Conservation (phyloP, 2,888 invertebrate species). For the Agriotes lineatus region DNA sequence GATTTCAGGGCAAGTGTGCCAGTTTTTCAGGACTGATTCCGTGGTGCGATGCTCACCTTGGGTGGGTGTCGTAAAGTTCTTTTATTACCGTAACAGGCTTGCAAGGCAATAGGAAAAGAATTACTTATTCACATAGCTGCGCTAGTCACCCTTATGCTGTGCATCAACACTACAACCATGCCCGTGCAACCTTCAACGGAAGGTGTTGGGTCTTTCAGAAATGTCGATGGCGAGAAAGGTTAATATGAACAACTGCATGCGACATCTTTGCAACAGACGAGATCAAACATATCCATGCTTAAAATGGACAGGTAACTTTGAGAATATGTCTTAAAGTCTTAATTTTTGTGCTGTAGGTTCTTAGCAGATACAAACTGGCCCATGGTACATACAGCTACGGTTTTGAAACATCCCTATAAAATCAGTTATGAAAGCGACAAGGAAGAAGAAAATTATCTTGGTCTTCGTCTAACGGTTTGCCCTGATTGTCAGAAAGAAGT, state of each 20-base stretch:
- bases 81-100: no score
- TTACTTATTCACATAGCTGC: conserved; percentile 26
- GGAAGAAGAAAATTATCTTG: conserved; percentile 65
- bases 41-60: no score
- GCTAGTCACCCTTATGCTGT: conserved; percentile 27
- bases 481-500: conserved; percentile 72
- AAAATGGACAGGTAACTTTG: conserved; percentile 69
- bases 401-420: conserved; percentile 72
- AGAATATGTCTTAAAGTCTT: no score
- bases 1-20: no score
- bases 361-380: conserved; percentile 75
- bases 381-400: conserved; percentile 69
- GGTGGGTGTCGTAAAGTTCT: no score
- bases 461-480: conserved; percentile 68
- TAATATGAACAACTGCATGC: conserved; percentile 71
- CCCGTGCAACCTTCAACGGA: conserved; percentile 9
- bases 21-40: no score
- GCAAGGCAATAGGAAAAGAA: conserved; percentile 1
- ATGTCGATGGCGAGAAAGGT: conserved; percentile 68
- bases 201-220: conserved; percentile 36
- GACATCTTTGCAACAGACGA: conserved; percentile 66
- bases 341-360: conserved; percentile 58
- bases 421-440: conserved; percentile 66
- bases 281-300: conserved; percentile 69
- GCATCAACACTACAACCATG: conserved; percentile 32